Percentiles rank a stretch among this genome's conserved stretches.
Conservation (phyloP, 1,140 invertebrate species). For the Drosophila fuyamai region DNA sequence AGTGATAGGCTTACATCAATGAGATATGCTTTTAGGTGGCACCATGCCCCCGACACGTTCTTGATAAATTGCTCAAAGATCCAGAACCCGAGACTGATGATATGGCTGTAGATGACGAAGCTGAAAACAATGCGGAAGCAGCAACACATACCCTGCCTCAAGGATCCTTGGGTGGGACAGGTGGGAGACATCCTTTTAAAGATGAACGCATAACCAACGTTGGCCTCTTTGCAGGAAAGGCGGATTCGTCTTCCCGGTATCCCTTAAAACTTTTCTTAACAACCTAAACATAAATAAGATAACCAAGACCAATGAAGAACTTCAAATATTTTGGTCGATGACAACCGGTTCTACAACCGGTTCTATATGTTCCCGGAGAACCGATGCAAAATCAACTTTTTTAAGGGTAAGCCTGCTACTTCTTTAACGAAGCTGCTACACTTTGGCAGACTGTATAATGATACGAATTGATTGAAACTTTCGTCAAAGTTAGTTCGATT, state of each 20-base stretch:
- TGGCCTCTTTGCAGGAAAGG: conserved; percentile 4
- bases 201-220: background rate
- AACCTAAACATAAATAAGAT: background rate
- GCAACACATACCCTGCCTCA: too few species aligned
- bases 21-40: too few species aligned
- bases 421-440: background rate
- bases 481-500: too few species aligned
- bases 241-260: conserved; percentile 19
- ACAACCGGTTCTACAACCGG: conserved; percentile 5
- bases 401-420: background rate
- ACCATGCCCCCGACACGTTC: too few species aligned
- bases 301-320: background rate
- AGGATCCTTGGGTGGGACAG: background rate
- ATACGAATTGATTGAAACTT: background rate
- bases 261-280: background rate
- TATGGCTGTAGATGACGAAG: background rate
- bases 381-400: background rate
- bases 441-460: background rate
- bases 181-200: background rate
- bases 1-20: too few species aligned
- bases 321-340: background rate
- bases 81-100: background rate
- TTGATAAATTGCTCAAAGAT: too few species aligned
- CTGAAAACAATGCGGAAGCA: too few species aligned
- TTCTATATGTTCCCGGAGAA: conserved; percentile 36